phyloP scores from a whole-genome alignment of 2,113 vertebrate species.

The Nothocercus nigrocapillus region DNA sequence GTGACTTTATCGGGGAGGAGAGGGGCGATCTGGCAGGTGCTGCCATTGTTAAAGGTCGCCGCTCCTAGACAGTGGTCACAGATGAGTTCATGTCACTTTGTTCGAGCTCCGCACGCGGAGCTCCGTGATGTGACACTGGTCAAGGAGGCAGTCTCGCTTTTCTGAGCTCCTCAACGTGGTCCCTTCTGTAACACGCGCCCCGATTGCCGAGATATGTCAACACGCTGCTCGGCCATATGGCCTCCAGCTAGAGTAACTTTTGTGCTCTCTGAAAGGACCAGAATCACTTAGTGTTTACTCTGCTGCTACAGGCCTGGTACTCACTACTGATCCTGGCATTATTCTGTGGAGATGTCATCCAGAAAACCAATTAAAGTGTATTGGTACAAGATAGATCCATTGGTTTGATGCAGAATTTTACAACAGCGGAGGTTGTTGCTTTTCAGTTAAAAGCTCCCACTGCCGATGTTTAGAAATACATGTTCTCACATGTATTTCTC shows the following conservation, averaged over 20 bases:
- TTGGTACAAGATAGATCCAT: background rate
- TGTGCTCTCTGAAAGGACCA: conserved; percentile 16
- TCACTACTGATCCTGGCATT: background rate
- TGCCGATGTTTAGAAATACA: background rate
- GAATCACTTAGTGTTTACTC: conserved; percentile 25
- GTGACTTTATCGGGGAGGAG: conserved; percentile 75
- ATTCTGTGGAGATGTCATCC: conserved; percentile 3
- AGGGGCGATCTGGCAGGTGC: conserved; percentile 84
- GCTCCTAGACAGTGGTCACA: conserved; percentile 78
- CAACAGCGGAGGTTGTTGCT: background rate
- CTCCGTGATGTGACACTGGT: conserved; percentile 69
- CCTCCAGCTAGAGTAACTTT: conserved; percentile 53
- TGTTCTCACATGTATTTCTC: background rate
- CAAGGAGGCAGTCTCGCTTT: conserved; percentile 64
- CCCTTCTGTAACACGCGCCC: conserved; percentile 52
- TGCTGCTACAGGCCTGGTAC: background rate
- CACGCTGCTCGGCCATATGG: conserved; percentile 60
- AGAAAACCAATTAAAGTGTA: conserved; percentile 13
- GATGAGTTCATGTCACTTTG: conserved; percentile 75
- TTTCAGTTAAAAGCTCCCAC: background rate
- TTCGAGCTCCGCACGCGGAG: conserved; percentile 53
- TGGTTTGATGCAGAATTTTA: background rate
- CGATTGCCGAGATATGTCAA: conserved; percentile 62
- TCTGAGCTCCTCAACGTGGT: conserved; percentile 49
- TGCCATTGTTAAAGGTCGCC: conserved; percentile 83